Percentiles rank a stretch among this genome's conserved stretches.
Evolutionary conservation across 2,113 vertebrate genomes (phyloP).

Genomic region (Gallinago undulata): DNA sequence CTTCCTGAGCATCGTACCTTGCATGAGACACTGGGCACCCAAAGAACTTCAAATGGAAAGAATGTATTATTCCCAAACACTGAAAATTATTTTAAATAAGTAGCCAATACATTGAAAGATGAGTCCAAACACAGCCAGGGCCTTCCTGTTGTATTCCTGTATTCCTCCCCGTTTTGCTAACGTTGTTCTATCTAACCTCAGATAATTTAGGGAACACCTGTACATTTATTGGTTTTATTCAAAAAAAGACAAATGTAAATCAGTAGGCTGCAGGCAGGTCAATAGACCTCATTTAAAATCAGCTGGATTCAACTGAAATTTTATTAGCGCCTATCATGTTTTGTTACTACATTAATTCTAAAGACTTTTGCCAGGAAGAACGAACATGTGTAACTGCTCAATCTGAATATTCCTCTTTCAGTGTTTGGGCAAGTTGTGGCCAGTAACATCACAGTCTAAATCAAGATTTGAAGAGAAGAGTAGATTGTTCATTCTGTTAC

Average conservation of each 20-base stretch:
- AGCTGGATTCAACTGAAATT: neutral
- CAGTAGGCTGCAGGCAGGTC: neutral
- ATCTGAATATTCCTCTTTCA: neutral
- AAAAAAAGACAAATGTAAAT: neutral
- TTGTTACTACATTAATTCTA: neutral
- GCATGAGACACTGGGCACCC: neutral
- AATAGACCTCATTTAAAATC: neutral
- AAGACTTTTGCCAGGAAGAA: neutral
- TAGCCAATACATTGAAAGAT: neutral
- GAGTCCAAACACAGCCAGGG: neutral
- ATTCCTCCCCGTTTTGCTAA: neutral
- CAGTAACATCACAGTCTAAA: neutral
- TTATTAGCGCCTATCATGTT: neutral
- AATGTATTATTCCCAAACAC: neutral
- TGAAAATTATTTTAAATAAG: neutral
- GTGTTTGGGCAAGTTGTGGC: neutral
- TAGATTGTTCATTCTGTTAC: neutral
- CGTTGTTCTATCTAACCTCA: neutral
- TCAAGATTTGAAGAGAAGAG: neutral
- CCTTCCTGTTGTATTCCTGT: neutral
- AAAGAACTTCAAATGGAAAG: neutral
- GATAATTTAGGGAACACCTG: neutral
- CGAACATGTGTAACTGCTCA: neutral
- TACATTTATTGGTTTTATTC: neutral
- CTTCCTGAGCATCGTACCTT: neutral